Evolutionary conservation across 1,140 invertebrate species (phyloP).

Genomic region (Saccostrea echinata): DNA sequence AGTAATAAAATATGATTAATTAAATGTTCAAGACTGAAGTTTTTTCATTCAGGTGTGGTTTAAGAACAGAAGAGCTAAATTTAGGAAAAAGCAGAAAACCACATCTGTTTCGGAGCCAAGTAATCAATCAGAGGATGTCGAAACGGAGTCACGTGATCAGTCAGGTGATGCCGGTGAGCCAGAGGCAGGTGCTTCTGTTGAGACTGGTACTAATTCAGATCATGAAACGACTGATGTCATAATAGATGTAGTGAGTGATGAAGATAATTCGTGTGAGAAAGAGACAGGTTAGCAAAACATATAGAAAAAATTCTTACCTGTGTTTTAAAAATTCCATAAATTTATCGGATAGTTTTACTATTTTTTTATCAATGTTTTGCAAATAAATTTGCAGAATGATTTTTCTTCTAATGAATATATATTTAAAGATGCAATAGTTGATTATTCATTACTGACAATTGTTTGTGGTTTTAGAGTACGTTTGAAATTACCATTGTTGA

Average conservation of each 20-base stretch:
- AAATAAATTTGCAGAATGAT: neutral
- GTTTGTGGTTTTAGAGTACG: no score
- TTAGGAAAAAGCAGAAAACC: slow-evolving; percentile 75
- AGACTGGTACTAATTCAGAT: neutral
- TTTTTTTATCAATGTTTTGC: neutral
- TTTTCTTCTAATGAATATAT: neutral
- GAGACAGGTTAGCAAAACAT: neutral
- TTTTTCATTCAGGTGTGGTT: slow-evolving; percentile 76
- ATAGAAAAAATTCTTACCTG: neutral
- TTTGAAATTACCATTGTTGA: no score
- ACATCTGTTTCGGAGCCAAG: slow-evolving; percentile 41
- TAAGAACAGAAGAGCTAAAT: slow-evolving; percentile 78
- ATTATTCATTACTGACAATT: neutral
- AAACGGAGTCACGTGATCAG: no score
- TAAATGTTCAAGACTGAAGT: neutral
- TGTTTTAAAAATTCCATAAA: neutral
- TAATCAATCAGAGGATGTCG: neutral
- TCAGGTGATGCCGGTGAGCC: neutral
- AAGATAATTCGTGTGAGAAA: neutral
- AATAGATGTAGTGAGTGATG: neutral
- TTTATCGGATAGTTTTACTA: neutral
- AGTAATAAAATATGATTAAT: no score
- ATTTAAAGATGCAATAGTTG: neutral
- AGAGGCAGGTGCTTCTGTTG: neutral
- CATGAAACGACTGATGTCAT: neutral